Evolutionary conservation across 1,140 invertebrate species (phyloP).

Genomic region (Drosophila nannoptera): DNA sequence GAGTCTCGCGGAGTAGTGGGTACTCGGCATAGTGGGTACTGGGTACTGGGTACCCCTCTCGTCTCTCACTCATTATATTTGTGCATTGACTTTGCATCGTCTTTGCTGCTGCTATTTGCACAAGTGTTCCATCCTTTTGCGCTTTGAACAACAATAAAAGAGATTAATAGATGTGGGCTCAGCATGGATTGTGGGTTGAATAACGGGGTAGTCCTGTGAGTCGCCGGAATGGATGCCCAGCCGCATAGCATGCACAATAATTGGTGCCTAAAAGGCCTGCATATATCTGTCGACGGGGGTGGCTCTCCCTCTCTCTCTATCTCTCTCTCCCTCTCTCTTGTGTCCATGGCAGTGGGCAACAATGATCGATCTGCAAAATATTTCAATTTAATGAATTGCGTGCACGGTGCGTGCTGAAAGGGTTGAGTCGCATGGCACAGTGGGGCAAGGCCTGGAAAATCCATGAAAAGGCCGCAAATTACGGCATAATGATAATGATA

Average conservation of each 20-base stretch:
- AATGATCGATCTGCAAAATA: conserved; percentile 75
- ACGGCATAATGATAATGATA: too few relatives aligned
- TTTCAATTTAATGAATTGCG: conserved; percentile 77
- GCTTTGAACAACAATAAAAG: conserved; percentile 76
- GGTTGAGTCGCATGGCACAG: conserved; percentile 52
- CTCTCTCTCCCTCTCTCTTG: too few relatives aligned
- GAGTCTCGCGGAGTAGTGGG: background rate
- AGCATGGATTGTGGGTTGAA: conserved; percentile 8
- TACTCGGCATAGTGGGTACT: too few relatives aligned
- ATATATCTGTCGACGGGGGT: conserved; percentile 56
- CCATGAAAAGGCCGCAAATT: too few relatives aligned
- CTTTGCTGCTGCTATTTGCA: conserved; percentile 66
- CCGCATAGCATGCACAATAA: conserved; percentile 53
- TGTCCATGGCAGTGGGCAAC: conserved; percentile 13
- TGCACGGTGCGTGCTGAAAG: conserved; percentile 47
- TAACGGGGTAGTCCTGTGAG: background rate
- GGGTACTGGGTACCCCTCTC: conserved; percentile 7
- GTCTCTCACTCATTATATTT: conserved; percentile 68
- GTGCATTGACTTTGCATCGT: conserved; percentile 75
- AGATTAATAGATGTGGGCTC: conserved; percentile 66
- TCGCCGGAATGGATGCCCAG: conserved; percentile 34
- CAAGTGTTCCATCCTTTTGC: conserved; percentile 66
- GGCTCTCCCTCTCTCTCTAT: background rate
- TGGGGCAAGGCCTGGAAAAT: conserved; percentile 7
- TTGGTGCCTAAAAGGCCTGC: conserved; percentile 76